Evolutionary conservation across 2,113 vertebrate species (phyloP).

Genomic region (Zosterops japonicus): DNA sequence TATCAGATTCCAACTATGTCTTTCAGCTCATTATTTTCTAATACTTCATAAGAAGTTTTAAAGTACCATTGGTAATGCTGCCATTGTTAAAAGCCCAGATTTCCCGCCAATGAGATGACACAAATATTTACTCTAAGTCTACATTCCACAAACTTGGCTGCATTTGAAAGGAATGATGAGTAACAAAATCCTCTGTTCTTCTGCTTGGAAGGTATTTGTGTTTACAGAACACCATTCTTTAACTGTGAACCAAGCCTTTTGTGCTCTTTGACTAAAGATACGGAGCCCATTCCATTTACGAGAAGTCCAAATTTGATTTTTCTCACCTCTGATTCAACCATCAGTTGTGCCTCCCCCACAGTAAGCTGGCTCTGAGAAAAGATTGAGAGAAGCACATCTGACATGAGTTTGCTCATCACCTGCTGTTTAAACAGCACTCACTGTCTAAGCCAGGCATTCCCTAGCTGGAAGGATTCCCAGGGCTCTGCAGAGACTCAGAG

Average conservation of each 20-base stretch:
- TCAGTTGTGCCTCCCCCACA: background rate
- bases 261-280: constrained; percentile 35
- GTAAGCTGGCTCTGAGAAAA: constrained; percentile 12
- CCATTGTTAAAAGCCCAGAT: constrained; percentile 38
- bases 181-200: constrained; percentile 63
- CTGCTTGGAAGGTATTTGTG: constrained; percentile 54
- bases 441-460: constrained; percentile 57
- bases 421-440: constrained; percentile 63
- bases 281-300: background rate
- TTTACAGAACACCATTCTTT: constrained; percentile 57
- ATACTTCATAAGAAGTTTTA: constrained; percentile 40
- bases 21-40: constrained; percentile 50
- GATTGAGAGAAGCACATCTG: constrained; percentile 56
- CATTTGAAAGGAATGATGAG: constrained; percentile 70
- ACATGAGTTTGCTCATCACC: constrained; percentile 60
- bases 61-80: constrained; percentile 23
- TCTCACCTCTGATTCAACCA: constrained; percentile 28
- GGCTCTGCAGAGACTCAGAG: background rate
- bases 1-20: background rate
- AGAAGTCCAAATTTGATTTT: background rate
- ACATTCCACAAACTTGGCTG: constrained; percentile 49
- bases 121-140: constrained; percentile 68
- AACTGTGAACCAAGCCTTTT: constrained; percentile 15
- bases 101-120: constrained; percentile 59
- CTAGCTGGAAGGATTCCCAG: constrained; percentile 45